Base-by-base conservation (phyloP, 1,140 invertebrate genomes). In the Oryctes rhinoceros region DNA sequence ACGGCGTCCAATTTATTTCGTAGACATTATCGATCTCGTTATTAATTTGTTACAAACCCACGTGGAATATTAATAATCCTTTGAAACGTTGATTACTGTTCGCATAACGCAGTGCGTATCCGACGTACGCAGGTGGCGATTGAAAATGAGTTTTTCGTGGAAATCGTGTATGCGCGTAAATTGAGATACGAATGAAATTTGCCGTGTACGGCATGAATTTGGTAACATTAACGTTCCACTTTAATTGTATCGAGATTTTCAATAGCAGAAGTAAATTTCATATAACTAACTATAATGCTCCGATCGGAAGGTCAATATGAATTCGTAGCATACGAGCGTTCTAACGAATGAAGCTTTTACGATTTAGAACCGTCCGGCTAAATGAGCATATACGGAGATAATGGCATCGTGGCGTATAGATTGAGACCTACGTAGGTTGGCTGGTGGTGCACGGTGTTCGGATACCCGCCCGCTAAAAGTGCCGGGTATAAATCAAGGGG, bases 201-300 rank as follows among this genome's bases (percentile, higher is more conserved):
- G 9, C 5, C 9, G 5, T 44, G 9, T 44, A 44, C 9, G 39
- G 39, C 5, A 44, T 5, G 9, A 30, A 30, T 30, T 30, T 30
- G 24, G 0, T 30, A 30, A 30, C 2, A 30, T 30, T 30, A 30
- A 30, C 2, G 24, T 30, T 30, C 24, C 2, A 30, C 24, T 30
- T 30, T 30, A 30, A 2, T 30, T 30, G 2, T 30, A 48, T 1
- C 67, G 81, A 39, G 80, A 80, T 30, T 30, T 30, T 30, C 24
- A 30, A 30, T 30, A 30, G 30, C 80, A 30, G 76, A 81, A 84
- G 48, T 76, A 44, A 80, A 79, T 76, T 80, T 79, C 79, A 79
- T 83, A 84, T 78, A 48, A 48, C n/a, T n/a, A n/a, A n/a, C n/a
- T n/a, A 59, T 59, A 59, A 59, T 15, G 18, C 53, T 6, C 2